Evolutionary conservation across 1,140 invertebrate genomes (phyloP).

Genomic region (Argopecten irradians): DNA sequence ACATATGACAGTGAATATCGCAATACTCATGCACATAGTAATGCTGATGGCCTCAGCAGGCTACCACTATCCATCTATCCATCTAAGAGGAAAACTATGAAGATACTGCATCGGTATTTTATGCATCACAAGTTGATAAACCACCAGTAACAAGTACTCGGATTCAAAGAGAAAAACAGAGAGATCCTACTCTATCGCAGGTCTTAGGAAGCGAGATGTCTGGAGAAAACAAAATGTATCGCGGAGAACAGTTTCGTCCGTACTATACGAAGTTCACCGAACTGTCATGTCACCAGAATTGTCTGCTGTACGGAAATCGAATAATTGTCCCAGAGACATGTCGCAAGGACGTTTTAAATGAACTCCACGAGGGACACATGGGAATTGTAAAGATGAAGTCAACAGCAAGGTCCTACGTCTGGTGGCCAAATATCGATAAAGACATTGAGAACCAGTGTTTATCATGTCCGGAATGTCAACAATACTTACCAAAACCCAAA

Average conservation of each 20-base stretch:
- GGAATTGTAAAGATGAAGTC: slow-evolving; percentile 43
- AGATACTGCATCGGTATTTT: not conserved
- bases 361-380: slow-evolving; percentile 42
- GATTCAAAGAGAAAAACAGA: not conserved
- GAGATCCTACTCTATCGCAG: not conserved
- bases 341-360: slow-evolving; percentile 22
- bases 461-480: slow-evolving; percentile 26
- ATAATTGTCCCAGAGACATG: slow-evolving; percentile 36
- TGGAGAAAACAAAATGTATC: not conserved
- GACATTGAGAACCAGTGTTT: slow-evolving; percentile 42
- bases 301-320: slow-evolving; percentile 34
- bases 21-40: slow-evolving; percentile 60
- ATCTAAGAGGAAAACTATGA: no score
- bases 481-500: not conserved
- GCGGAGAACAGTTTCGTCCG: not conserved
- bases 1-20: slow-evolving; percentile 45
- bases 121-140: slow-evolving; percentile 26
- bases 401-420: slow-evolving; percentile 41
- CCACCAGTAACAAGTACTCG: slow-evolving; percentile 22
- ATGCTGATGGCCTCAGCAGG: slow-evolving; percentile 47
- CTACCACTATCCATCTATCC: no score
- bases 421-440: slow-evolving; percentile 54
- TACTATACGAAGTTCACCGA: slow-evolving; percentile 27
- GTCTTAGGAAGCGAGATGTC: not conserved
- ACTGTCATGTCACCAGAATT: slow-evolving; percentile 38